Evolutionary conservation across 2,888 invertebrate species (phyloP).

Genomic region (Biston stratarius): DNA sequence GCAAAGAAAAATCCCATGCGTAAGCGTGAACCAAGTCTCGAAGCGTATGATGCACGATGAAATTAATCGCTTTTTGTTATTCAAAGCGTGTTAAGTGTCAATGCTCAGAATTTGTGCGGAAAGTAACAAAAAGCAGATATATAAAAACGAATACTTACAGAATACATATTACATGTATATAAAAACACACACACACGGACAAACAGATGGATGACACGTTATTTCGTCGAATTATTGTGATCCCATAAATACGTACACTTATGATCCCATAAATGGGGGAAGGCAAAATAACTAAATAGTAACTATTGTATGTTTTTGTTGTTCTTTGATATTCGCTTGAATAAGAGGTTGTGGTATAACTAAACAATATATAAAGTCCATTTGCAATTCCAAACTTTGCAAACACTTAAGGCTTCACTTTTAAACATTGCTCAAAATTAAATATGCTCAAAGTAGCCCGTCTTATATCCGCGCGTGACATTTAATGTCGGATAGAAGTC

Average conservation of each 20-base stretch:
- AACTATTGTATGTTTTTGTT: background rate
- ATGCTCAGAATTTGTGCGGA: conserved; percentile 21
- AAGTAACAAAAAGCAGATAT: conserved; percentile 29
- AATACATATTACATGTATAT: conserved; percentile 27
- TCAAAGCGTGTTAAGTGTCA: conserved; percentile 36
- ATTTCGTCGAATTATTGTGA: conserved; percentile 40
- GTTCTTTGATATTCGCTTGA: too few species aligned
- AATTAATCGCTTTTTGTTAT: conserved; percentile 45
- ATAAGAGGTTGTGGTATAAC: too few species aligned
- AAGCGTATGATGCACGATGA: conserved; percentile 40
- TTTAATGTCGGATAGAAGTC: too few species aligned
- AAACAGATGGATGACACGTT: conserved; percentile 44
- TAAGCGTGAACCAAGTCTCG: conserved; percentile 46
- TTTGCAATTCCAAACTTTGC: too few species aligned
- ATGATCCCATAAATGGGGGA: conserved; percentile 31
- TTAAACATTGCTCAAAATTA: too few species aligned
- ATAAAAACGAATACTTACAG: conserved; percentile 36
- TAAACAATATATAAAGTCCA: too few species aligned
- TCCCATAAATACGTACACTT: too few species aligned
- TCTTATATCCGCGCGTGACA: too few species aligned
- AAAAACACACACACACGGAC: conserved; percentile 43
- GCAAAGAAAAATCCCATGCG: conserved; percentile 51
- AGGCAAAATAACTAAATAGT: conserved; percentile 22
- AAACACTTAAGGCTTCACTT: too few species aligned
- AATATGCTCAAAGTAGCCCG: too few species aligned